Evolutionary conservation across 1,140 invertebrate genomes (phyloP), one percentile per base, ranked within the genome.

Genomic region (Parasteatoda tepidariorum): DNA sequence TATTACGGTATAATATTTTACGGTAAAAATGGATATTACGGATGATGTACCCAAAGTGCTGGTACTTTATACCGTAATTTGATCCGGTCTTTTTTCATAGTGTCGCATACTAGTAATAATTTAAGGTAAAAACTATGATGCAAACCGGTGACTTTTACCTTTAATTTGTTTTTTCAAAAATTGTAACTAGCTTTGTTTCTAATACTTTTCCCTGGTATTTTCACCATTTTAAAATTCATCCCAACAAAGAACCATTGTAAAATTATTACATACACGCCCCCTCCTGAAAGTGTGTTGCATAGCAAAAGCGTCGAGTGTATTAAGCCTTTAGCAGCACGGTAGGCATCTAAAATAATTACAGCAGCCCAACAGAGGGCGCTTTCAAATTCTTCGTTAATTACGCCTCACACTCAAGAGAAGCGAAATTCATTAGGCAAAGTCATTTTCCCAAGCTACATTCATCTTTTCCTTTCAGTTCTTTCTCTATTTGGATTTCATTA

Each of bases 311-410:
- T 33, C 67, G 54, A 70, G 66, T 82, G 78, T 82, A 62, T 82
- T 71, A 82, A 82, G 66, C 66, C 61, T 71, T 67, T 62, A 78
- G 62, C 75, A 55, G 55, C 67, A 67, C 67, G 67, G 66, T 81
- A 55, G 78, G 78, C 78, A 82, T 82, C 78, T 82, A 82, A 82
- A 82, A 82, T 82, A 82, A 82, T 82, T 71, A 71, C 55, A 82
- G n/a, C 78, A 82, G 41, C 48, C n/a, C 78, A 57, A 64, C 55
- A 70, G 78, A 70, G 78, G 78, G 22, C 26, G 75, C 75, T 78
- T 82, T 82, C 78, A 82, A 82, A 82, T 82, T 70, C 78, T 68
- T 82, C 78, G 67, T 82, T 82, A 82, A 82, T 82, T 82, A 70
- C 78, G 61, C 78, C 30, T 61, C 71, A 55, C 78, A 82, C 66